These are phyloP conservation scores for Sylvia borin DNA, from an alignment of 2,797 vertebrate species.

Conservation along the genomic window DNA sequence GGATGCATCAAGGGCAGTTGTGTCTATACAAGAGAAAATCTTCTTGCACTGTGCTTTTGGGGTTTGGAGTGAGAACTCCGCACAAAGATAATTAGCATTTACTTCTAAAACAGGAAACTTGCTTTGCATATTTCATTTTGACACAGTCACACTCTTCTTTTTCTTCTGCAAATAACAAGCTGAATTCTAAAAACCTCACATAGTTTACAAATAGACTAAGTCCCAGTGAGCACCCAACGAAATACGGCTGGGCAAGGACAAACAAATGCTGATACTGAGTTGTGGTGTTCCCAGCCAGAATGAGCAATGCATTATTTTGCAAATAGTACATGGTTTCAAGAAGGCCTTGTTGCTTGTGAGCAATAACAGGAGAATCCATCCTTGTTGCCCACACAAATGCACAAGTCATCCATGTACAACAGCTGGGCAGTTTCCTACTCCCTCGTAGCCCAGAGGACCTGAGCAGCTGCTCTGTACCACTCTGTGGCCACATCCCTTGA, in stretches of 20 bases:
- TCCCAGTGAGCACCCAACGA: background rate
- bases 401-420: fast-evolving
- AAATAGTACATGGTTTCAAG: background rate
- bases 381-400: background rate
- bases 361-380: background rate
- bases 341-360: background rate
- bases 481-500: background rate
- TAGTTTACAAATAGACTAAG: background rate
- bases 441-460: background rate
- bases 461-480: background rate
- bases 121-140: conserved; percentile 44
- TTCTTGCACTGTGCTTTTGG: background rate
- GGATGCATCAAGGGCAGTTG: conserved; percentile 20
- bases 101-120: conserved; percentile 7
- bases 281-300: background rate
- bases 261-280: background rate
- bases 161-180: background rate
- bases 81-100: conserved; percentile 23
- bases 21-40: conserved; percentile 26
- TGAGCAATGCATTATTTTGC: background rate
- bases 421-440: background rate
- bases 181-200: background rate
- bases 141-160: background rate
- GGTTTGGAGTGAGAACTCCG: conserved; percentile 22
- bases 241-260: background rate